Conservation (phyloP, 2,113 vertebrate species). For the Mormyrus lacerda region DNA sequence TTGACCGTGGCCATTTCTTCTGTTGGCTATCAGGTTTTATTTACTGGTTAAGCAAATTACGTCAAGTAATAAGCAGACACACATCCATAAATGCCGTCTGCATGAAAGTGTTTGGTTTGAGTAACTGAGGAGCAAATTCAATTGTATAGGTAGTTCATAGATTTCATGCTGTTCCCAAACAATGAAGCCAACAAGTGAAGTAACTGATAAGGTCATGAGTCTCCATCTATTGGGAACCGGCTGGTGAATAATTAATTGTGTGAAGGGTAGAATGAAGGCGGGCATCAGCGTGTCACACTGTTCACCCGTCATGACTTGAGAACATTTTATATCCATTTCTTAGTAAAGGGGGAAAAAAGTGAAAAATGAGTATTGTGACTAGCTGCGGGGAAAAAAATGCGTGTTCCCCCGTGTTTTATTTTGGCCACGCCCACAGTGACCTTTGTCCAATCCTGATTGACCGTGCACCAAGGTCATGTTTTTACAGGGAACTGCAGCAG, state of each 20-base stretch:
- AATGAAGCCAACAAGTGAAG: background rate
- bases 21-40: slow-evolving; percentile 34
- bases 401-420: background rate
- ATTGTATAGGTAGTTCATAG: background rate
- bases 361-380: background rate
- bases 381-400: background rate
- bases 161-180: background rate
- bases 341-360: background rate
- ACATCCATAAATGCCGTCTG: slow-evolving; percentile 10
- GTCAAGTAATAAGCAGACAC: slow-evolving; percentile 20
- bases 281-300: background rate
- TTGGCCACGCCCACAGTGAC: background rate
- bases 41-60: slow-evolving; percentile 38
- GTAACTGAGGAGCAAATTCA: background rate
- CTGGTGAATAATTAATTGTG: background rate
- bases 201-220: background rate
- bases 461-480: background rate
- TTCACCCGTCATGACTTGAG: background rate
- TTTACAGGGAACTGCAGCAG: background rate
- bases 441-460: background rate
- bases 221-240: background rate
- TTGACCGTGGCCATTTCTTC: slow-evolving; percentile 14
- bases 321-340: background rate
- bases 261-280: background rate
- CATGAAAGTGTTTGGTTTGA: background rate